Evolutionary conservation across 2,797 vertebrate genomes (phyloP), one percentile per base, ranked within the genome.

Genomic region (Mus caroli): DNA sequence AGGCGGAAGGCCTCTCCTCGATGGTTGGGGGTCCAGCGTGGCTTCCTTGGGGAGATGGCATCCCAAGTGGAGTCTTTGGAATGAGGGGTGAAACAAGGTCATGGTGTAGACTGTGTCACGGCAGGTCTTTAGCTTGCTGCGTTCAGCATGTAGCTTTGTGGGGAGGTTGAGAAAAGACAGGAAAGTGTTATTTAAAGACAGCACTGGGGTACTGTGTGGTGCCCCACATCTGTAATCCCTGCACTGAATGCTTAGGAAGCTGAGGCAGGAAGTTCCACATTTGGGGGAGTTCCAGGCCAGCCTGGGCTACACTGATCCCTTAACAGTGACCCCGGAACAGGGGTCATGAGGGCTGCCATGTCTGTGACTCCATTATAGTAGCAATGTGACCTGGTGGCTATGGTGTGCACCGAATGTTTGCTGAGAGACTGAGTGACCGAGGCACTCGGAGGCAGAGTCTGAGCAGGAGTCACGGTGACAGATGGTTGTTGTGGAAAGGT

Each of bases 261-360:
- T 20, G n/a, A 71, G 7, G 69, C 67, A 75, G 86, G 24, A 28
- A 17, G 52, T 60, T 60, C 58, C 58, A 60, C 24, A 8, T 58
- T 17, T 4, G 9, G 1, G 7, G 14, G 31, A 31, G 67, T 54
- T 73, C 85, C 67, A 40, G 50, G n/a, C 22, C 50, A 56, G 26
- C 86, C 43, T 2, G 0, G 0, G 46, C 75, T 50, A 46, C 43
- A 31, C 20, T 62, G 5, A 37, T 77, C 40, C 0, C 24, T 69
- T 12, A 20, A 20, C 15, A n/a, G 67, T n/a, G 15, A 69, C 34
- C 67, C 34, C 2, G 12, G 78, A 43, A 6, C 24, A 24, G 3
- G 4, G 3, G 1, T 20, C 64, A 0, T 1, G 5, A 69, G 28
- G 34, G 15, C 77, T 67, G 6, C 37, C 28, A 0, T 15, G 14